Base-by-base conservation (phyloP, 1,140 invertebrate genomes). In the Pomacea maculata region DNA sequence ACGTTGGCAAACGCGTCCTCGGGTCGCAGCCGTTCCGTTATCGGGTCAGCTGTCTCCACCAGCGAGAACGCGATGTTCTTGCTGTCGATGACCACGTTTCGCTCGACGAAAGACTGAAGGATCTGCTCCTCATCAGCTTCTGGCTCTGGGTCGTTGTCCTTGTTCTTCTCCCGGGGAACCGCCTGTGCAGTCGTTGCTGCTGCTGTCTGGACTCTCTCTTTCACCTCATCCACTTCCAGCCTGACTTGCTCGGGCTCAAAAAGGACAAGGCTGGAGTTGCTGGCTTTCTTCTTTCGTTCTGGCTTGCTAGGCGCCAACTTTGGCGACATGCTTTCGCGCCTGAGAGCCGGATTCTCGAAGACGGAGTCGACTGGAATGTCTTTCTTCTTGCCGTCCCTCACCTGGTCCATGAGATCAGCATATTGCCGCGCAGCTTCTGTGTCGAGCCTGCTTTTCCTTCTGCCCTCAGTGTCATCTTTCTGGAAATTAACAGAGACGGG, bases 251-350 rank as follows among this genome's bases (percentile, higher is more conserved):
- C 54, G 34, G 61, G 15, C 57, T 75, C 72, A 17, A 65, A 9
- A 17, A 63, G 65, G 5, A 54, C 64, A 29, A 75, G 25, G 29
- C 80, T 78, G 72, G 82, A 75, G 55, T 65, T 83, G 64, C 83
- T 84, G 15, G 86, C 85, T 45, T 83, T 83, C 79, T 88, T 88
- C 77, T 83, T 87, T 4, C 87, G 75, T 78, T 86, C 83, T 29
- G 87, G 87, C 78, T 88, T 88, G 12, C 76, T 73, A 21, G 87
- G 87, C 57, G 75, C 68, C 25, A 80, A 82, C 52, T 81, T 86
- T 21, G 79, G 80, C 67, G 79, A 75, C 19, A 63, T 45, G 79
- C 54, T 80, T 25, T 21, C 21, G 34, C 14, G n/a, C 63, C n/a
- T 10, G n/a, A 61, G 14, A 2, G 72, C 25, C 1, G 19, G 14